These are phyloP conservation scores for Antennarius striatus DNA, from an alignment of 2,113 vertebrate species.

Conservation along the genomic window DNA sequence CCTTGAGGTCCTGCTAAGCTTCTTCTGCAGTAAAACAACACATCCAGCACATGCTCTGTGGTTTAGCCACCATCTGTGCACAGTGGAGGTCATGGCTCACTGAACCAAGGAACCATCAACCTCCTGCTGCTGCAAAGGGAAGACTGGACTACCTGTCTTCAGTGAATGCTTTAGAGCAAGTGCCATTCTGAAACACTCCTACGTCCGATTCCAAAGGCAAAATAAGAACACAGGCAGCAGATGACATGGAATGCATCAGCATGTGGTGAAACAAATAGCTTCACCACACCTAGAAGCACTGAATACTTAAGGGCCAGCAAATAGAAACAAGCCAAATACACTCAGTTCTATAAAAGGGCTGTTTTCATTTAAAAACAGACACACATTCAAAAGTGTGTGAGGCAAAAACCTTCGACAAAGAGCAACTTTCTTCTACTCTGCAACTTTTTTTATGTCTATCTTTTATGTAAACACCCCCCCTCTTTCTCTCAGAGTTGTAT, in stretches of 20 bases:
- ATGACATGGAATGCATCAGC: neutral
- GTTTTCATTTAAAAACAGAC: neutral
- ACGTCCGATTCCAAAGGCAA: neutral
- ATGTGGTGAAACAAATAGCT: neutral
- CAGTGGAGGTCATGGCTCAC: constrained; percentile 36
- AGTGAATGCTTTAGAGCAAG: constrained; percentile 14
- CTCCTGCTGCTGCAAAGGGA: constrained; percentile 36
- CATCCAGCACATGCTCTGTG: constrained; percentile 63
- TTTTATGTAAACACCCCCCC: constrained; percentile 44
- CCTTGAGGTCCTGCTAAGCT: constrained; percentile 33
- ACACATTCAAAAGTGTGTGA: constrained; percentile 10
- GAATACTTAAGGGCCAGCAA: too few relatives aligned
- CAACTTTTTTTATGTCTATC: constrained; percentile 8
- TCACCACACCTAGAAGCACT: too few relatives aligned
- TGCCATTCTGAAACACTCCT: constrained; percentile 9
- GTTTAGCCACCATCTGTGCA: constrained; percentile 72
- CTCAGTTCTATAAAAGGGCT: neutral
- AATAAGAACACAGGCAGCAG: neutral
- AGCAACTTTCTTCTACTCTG: constrained; percentile 8
- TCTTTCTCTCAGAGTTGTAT: constrained; percentile 5
- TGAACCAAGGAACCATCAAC: constrained; percentile 37
- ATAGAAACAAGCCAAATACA: too few relatives aligned
- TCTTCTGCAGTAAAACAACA: constrained; percentile 42
- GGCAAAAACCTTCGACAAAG: constrained; percentile 14
- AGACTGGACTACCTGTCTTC: constrained; percentile 28